phyloP scores from a whole-genome alignment of 1,140 invertebrate species.

The Drosophila ogumai region DNA sequence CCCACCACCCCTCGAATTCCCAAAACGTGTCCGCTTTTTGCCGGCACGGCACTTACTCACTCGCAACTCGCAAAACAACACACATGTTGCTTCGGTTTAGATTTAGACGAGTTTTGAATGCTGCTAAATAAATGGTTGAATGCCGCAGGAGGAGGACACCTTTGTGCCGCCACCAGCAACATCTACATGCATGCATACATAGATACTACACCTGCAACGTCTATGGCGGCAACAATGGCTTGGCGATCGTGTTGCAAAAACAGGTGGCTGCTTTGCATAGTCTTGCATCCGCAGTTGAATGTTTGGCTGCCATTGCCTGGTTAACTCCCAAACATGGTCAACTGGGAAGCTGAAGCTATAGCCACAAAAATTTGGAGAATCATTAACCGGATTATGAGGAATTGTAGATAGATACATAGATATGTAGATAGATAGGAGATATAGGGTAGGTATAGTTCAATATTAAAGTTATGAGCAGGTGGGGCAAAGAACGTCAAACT shows the following conservation, averaged over 20 bases:
- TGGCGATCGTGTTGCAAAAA: slow-evolving; percentile 46
- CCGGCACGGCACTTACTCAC: slow-evolving; percentile 54
- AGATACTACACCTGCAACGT: slow-evolving; percentile 28
- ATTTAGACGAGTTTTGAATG: slow-evolving; percentile 77
- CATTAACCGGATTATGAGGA: background rate
- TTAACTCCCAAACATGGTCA: background rate
- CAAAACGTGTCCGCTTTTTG: slow-evolving; percentile 65
- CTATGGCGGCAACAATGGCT: slow-evolving; percentile 23
- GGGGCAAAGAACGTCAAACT: too few species aligned
- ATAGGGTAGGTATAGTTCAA: too few species aligned
- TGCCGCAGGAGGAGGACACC: slow-evolving; percentile 24
- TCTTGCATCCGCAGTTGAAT: slow-evolving; percentile 12
- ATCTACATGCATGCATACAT: background rate
- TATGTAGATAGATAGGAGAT: too few species aligned
- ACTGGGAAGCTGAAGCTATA: slow-evolving; percentile 4
- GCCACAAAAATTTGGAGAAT: background rate
- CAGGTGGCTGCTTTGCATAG: slow-evolving; percentile 37
- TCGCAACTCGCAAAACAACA: slow-evolving; percentile 60
- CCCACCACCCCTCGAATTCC: slow-evolving; percentile 12
- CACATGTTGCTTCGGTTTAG: slow-evolving; percentile 80
- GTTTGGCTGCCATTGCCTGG: slow-evolving; percentile 7
- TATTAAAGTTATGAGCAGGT: too few species aligned
- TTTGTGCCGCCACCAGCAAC: slow-evolving; percentile 2
- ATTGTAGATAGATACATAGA: background rate
- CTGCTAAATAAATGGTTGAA: slow-evolving; percentile 46